phyloP scores from a whole-genome alignment of 2,113 vertebrate genomes.

The Ictalurus punctatus region DNA sequence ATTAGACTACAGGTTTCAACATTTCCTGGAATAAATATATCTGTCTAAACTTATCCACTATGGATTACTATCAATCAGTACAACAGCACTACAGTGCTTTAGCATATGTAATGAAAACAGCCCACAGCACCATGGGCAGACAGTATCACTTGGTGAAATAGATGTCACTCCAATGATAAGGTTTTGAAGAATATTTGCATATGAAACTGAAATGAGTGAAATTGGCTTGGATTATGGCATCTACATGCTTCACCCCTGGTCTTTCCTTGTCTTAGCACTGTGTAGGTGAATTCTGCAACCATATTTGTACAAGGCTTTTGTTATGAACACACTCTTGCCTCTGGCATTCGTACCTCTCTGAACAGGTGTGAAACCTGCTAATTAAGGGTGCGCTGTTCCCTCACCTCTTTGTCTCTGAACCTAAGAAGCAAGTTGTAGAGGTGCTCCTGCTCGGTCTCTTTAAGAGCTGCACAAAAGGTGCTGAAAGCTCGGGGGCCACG shows the following conservation, averaged over 20 bases:
- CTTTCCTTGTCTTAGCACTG: constrained; percentile 2
- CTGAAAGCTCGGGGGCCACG: constrained; percentile 87
- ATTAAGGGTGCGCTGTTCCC: not conserved
- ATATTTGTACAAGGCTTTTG: not conserved
- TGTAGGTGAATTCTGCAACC: not conserved
- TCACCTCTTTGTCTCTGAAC: constrained; percentile 62
- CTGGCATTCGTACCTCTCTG: not conserved
- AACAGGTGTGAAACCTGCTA: constrained; percentile 10
- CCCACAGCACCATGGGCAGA: not conserved
- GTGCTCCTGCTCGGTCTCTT: constrained; percentile 87
- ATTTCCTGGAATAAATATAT: not conserved
- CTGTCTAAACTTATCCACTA: not conserved
- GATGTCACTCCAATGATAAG: not conserved
- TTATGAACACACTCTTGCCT: not conserved
- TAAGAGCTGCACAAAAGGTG: constrained; percentile 83
- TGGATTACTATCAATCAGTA: not conserved
- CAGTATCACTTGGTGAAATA: not conserved
- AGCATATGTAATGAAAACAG: not conserved
- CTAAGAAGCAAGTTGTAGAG: constrained; percentile 71
- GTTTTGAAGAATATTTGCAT: not conserved
- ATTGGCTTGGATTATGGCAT: not conserved
- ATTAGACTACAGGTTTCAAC: not conserved
- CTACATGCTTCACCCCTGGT: not conserved
- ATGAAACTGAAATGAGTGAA: not conserved
- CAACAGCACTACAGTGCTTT: not conserved